Conservation (phyloP, 2,888 invertebrate genomes). For the Chrysotoxum bicinctum region DNA sequence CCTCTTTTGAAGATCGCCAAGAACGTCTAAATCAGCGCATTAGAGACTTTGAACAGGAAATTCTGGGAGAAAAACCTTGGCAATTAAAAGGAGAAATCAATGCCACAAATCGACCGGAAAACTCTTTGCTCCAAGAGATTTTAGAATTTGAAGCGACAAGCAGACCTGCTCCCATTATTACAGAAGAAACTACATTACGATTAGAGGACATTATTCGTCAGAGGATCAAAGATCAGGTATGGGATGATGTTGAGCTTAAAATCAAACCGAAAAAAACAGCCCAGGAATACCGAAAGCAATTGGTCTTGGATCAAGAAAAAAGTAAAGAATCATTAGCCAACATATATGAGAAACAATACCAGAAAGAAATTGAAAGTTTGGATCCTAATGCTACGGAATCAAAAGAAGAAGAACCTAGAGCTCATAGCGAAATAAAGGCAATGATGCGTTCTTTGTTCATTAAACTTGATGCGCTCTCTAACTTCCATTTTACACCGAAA, state of each 20-base stretch:
- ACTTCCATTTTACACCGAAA: conserved; percentile 97
- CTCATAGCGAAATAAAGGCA: conserved; percentile 89
- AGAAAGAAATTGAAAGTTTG: conserved; percentile 85
- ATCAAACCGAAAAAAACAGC: conserved; percentile 92
- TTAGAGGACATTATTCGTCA: conserved; percentile 95
- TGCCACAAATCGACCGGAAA: conserved; percentile 90
- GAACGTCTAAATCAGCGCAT: conserved; percentile 87
- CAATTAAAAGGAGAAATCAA: conserved; percentile 95
- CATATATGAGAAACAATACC: conserved; percentile 95
- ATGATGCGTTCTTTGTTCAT: conserved; percentile 89
- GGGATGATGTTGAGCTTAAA: conserved; percentile 96
- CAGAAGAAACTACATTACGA: conserved; percentile 92
- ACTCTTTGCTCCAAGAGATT: conserved; percentile 95
- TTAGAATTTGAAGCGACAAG: conserved; percentile 93
- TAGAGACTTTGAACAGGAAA: conserved; percentile 87
- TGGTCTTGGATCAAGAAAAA: conserved; percentile 95
- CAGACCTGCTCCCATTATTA: conserved; percentile 94
- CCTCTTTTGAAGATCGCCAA: conserved; percentile 89
- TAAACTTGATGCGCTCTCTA: conserved; percentile 95
- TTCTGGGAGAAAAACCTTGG: conserved; percentile 94
- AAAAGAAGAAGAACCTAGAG: conserved; percentile 87
- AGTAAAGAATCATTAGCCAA: conserved; percentile 96
- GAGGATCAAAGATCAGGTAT: conserved; percentile 95
- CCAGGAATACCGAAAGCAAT: conserved; percentile 91
- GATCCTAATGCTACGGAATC: conserved; percentile 76